A percentile compares a stretch with the other conserved stretches of the same genome.
These are phyloP conservation scores for Spodoptera littoralis DNA, from an alignment of 2,888 invertebrate genomes.

Conservation along the genomic window DNA sequence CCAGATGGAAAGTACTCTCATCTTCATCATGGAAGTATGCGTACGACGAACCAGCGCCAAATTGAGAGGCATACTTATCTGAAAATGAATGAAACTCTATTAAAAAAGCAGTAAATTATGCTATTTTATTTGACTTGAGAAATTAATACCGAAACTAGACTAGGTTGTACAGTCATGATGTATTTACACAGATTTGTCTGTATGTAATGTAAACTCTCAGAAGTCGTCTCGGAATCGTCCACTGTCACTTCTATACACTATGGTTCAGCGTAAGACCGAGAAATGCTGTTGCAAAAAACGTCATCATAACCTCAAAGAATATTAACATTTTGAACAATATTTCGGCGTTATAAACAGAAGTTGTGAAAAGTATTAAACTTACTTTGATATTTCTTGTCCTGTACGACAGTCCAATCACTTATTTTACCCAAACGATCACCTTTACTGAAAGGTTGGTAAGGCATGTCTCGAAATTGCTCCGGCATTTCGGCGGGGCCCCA, in stretches of 20 bases:
- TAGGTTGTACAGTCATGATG: no score
- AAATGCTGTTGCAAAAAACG: conserved; percentile 52
- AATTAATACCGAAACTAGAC: no score
- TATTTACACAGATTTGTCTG: no score
- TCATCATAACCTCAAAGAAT: conserved; percentile 73
- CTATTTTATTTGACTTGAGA: no score
- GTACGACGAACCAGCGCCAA: conserved; percentile 98
- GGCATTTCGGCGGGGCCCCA: conserved; percentile 99
- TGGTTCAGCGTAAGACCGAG: conserved; percentile 12
- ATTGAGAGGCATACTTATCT: conserved; percentile 97
- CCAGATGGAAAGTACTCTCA: conserved; percentile 99
- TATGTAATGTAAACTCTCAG: neutral
- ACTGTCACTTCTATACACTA: conserved; percentile 13
- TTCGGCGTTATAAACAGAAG: neutral
- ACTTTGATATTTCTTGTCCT: conserved; percentile 98
- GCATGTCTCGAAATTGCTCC: conserved; percentile 98
- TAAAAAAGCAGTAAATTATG: conserved; percentile 19
- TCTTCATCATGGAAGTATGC: conserved; percentile 99
- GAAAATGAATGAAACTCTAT: conserved; percentile 24
- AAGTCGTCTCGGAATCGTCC: neutral
- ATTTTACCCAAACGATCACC: conserved; percentile 99
- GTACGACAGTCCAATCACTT: conserved; percentile 99
- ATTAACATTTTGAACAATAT: conserved; percentile 5
- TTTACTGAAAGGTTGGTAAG: conserved; percentile 99
- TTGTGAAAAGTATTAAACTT: conserved; percentile 72